A percentile compares a stretch with the other conserved stretches of the same genome.
Conservation (phyloP, 1,140 invertebrate genomes). For the Caenorhabditis briggsae region DNA sequence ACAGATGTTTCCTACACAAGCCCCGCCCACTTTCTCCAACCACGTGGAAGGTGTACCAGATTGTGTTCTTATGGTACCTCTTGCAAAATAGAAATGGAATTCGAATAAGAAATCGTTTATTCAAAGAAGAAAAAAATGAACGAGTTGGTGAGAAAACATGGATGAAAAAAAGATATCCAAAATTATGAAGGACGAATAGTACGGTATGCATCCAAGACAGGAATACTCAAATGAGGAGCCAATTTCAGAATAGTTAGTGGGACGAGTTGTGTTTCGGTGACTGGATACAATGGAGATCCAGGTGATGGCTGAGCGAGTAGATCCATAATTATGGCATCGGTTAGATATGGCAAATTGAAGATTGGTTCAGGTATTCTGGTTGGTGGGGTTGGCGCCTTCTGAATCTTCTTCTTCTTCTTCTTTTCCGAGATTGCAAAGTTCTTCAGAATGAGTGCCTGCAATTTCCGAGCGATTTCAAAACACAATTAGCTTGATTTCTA, state of each 20-base stretch:
- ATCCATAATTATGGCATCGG: neutral
- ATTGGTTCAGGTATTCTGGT: too few relatives aligned
- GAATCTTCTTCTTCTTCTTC: neutral
- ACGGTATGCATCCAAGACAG: neutral
- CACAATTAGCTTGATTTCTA: slow-evolving; percentile 2
- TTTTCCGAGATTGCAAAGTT: neutral
- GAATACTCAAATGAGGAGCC: neutral
- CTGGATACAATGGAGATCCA: slow-evolving; percentile 20
- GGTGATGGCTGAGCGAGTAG: neutral
- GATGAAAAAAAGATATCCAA: neutral
- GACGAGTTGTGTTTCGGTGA: neutral
- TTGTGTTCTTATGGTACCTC: too few relatives aligned
- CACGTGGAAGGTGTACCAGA: too few relatives aligned
- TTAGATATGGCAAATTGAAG: neutral
- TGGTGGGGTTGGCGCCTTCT: too few relatives aligned
- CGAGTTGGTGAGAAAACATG: neutral
- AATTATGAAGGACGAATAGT: too few relatives aligned
- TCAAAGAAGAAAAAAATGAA: neutral
- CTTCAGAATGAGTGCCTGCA: neutral
- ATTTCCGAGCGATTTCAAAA: neutral
- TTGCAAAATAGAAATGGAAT: neutral
- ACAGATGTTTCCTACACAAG: neutral
- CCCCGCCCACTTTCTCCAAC: neutral
- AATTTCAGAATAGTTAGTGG: neutral
- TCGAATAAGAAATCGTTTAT: neutral